Conservation (phyloP, 2,888 invertebrate genomes). For the Trichogramma evanescens region DNA sequence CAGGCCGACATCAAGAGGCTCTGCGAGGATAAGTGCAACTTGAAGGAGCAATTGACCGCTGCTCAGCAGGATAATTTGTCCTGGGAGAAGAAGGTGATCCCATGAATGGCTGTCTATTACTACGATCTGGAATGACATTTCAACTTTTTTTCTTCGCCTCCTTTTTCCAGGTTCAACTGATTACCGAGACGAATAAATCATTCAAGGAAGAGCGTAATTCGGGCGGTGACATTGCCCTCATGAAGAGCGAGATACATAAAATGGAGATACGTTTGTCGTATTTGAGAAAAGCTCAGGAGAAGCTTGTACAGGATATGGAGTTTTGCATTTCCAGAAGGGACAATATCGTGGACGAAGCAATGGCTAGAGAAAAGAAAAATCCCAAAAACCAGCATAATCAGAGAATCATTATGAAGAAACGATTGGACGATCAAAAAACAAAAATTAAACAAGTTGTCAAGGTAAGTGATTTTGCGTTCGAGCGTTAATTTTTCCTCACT, state of each 20-base stretch:
- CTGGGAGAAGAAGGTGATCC: conserved; percentile 71
- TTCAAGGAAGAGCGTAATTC: conserved; percentile 60
- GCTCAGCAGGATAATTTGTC: conserved; percentile 63
- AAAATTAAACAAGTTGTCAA: conserved; percentile 53
- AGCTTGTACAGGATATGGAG: conserved; percentile 58
- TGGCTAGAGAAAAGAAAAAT: conserved; percentile 52
- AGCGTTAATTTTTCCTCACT: conserved; percentile 17
- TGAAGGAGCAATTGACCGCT: conserved; percentile 59
- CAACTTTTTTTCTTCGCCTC: neutral
- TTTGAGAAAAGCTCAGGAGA: conserved; percentile 54
- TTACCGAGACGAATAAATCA: conserved; percentile 64
- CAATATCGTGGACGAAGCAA: conserved; percentile 55
- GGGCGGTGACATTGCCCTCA: conserved; percentile 66
- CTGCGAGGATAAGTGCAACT: conserved; percentile 59
- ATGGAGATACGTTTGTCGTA: conserved; percentile 64
- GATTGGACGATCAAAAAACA: conserved; percentile 54
- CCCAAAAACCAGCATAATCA: conserved; percentile 48
- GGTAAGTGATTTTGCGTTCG: conserved; percentile 41
- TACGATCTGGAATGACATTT: neutral
- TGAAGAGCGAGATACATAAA: conserved; percentile 75
- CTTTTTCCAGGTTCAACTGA: conserved; percentile 49
- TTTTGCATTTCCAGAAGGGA: conserved; percentile 60
- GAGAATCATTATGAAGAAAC: conserved; percentile 51
- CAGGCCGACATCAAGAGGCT: conserved; percentile 63
- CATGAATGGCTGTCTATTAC: neutral